A percentile compares a stretch with the other conserved stretches of the same genome.
These are phyloP conservation scores for Galeopsomyia nigrocyanea DNA, from an alignment of 2,888 invertebrate genomes.

Conservation along the genomic window DNA sequence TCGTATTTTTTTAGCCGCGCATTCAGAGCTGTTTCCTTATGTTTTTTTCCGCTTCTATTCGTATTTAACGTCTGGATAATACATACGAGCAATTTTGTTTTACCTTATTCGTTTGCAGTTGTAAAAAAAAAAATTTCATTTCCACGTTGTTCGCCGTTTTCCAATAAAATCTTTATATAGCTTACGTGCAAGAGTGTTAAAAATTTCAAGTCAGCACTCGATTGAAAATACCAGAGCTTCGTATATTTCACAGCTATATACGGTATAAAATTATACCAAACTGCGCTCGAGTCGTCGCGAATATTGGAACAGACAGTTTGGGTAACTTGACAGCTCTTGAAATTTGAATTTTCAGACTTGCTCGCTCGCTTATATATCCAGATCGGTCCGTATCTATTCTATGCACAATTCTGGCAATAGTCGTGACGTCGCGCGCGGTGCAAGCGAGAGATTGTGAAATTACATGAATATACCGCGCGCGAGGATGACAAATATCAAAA, in stretches of 20 bases:
- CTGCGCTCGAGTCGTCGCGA: constrained; percentile 10
- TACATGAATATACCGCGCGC: no score
- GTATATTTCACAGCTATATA: background rate
- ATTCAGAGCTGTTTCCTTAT: background rate
- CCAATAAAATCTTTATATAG: constrained; percentile 7
- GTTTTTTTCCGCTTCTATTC: no score
- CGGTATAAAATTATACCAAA: constrained; percentile 6
- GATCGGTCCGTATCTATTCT: background rate
- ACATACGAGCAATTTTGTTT: no score
- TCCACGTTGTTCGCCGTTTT: background rate
- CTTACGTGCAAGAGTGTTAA: background rate
- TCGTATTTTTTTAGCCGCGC: background rate
- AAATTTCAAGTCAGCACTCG: constrained; percentile 14
- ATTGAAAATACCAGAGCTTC: constrained; percentile 12
- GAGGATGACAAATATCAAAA: no score
- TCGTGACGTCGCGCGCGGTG: no score
- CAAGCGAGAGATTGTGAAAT: no score
- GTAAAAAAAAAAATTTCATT: no score
- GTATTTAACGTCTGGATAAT: no score
- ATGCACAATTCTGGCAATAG: no score
- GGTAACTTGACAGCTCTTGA: background rate
- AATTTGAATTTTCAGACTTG: constrained; percentile 14
- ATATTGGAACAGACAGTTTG: background rate
- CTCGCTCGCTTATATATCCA: background rate
- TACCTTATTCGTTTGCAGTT: no score